Conservation (phyloP, 2,797 vertebrate genomes). For the Hyperoplus lanceolatus region DNA sequence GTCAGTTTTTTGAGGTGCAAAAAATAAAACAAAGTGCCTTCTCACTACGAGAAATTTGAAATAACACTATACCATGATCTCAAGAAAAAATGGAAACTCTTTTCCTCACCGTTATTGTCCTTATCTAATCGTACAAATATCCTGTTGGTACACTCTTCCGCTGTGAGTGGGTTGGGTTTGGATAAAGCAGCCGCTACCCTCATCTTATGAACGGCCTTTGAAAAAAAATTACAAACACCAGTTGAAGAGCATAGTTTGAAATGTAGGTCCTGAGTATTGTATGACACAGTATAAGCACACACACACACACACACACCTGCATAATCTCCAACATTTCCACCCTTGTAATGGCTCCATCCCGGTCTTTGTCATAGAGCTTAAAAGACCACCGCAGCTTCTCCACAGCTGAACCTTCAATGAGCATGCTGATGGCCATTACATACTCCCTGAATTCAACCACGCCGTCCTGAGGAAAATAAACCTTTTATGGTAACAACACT, state of each 20-base stretch:
- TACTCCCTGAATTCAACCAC: conserved; percentile 84
- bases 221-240: conserved; percentile 33
- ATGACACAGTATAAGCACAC: neutral
- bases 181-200: conserved; percentile 78
- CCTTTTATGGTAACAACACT: neutral
- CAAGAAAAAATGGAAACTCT: neutral
- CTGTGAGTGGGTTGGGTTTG: conserved; percentile 75
- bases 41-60: neutral
- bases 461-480: conserved; percentile 68
- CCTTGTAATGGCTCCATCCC: conserved; percentile 72
- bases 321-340: conserved; percentile 85
- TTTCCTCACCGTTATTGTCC: conserved; percentile 84
- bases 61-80: conserved; percentile 6
- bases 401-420: conserved; percentile 74
- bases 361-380: conserved; percentile 84
- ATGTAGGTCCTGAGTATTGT: neutral
- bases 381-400: conserved; percentile 86
- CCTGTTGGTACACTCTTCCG: conserved; percentile 85
- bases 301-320: conserved; percentile 70
- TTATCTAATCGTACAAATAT: conserved; percentile 85
- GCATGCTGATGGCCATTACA: conserved; percentile 82
- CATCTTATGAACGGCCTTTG: conserved; percentile 84
- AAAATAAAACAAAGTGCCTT: neutral
- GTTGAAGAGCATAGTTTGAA: neutral
- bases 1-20: neutral